Base-by-base conservation (phyloP, 2,888 invertebrate species). In the Sarcophaga carnaria region DNA sequence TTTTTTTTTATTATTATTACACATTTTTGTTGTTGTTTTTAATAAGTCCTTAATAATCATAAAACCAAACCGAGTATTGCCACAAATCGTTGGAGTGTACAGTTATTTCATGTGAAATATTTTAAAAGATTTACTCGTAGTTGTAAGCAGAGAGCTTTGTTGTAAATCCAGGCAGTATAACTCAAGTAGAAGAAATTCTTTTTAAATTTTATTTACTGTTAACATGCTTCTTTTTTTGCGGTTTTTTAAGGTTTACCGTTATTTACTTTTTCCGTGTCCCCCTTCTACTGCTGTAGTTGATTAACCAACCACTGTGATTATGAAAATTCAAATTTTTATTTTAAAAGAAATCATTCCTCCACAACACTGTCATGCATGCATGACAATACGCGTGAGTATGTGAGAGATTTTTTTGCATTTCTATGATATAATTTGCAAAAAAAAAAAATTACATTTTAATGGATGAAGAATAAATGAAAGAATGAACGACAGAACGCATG, bases 291-390 rank as follows among this genome's bases (percentile, higher is more conserved):
- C n/a, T 69, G 62, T 60, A 25, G 69, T 27, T 71, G 54, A 63
- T 64, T 49, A 54, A 64, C 54, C 64, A 64, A 37, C 71, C 45
- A 6, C 12, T 14, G 14, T 12, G 5, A 45, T 59, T 64, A 71
- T 80, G 64, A 66, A 66, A 71, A 49, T 80, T 17, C 3, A 64
- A 64, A 64, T 71, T 14, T 54, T 54, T 54, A 4, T 54, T 17
- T 54, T 2, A 12, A 12, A 63, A 79, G 49, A 67, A 79, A 79
- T 8, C 62, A 70, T 59, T 71, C 54, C 5, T 49, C 14, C 11
- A 4, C 14, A 14, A 22, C 17, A 79, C 71, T 64, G 54, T 54
- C 63, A 71, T 79, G 63, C 37, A 17, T 70, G 25, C 27, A 62
- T 20, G 10, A 14, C 47, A 62, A 27, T 76, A 66, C 17, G 54